Base-by-base conservation (phyloP, 2,888 invertebrate species). In the Phengaris alcon region DNA sequence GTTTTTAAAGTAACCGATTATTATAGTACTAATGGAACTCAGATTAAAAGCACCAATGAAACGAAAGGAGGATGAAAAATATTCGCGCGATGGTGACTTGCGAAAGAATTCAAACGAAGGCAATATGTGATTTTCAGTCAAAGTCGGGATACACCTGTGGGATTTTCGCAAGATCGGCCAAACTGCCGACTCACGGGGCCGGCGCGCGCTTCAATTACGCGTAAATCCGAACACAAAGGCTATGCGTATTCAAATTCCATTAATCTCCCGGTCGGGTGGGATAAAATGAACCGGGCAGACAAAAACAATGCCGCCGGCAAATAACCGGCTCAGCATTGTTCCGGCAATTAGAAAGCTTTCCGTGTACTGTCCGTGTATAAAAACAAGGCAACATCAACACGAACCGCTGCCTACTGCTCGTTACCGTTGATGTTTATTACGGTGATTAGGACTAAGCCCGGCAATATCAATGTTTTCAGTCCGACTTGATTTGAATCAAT, bases 301-400 rank as follows among this genome's bases (percentile, higher is more conserved):
- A 92, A 93, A 93, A 93, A 93, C 93, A 93, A 93, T 93, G 93
- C 91, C 92, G 90, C 88, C 88, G 91, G 93, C 93, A 90, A 91
- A 93, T 92, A 93, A 92, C 93, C 91, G 89, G 93, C 91, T 92
- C 92, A 90, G 92, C 92, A 93, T 93, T 93, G 93, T 93, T 93
- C 91, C 93, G 92, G 91, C 93, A 93, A 93, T 93, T 93, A 93
- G 93, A 93, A 93, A 93, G 93, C 92, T 93, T 93, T 93, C 91
- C 93, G 91, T 93, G 93, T 93, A 93, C 90, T 89, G 90, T 90
- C 85, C 91, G 91, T 91, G 93, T 93, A 92, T 93, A 93, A 93
- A 93, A 93, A 93, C 93, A 92, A 88, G 90, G 92, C 91, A 91
- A 91, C 92, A 92, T 91, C 91, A 91, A 92, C 92, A 91, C 90